These are phyloP conservation scores for Chalcis sispes DNA, from an alignment of 2,888 invertebrate genomes.

Conservation along the genomic window DNA sequence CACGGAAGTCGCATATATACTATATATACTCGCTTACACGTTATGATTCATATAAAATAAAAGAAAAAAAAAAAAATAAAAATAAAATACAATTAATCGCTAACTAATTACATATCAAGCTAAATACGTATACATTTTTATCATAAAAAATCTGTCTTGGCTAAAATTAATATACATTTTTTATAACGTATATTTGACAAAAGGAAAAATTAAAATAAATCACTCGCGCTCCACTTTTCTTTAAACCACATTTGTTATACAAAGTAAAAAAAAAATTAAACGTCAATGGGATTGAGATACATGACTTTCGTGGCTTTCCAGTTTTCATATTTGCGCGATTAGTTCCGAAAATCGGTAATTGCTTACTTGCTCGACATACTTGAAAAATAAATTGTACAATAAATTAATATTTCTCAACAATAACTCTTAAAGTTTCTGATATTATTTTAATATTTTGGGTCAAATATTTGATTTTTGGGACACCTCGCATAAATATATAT, in stretches of 20 bases:
- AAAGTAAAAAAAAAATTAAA: constrained; percentile 1
- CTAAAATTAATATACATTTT: constrained; percentile 23
- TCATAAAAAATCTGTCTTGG: constrained; percentile 8
- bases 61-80: too few relatives aligned
- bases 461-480: constrained; percentile 1
- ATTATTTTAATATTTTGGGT: background rate
- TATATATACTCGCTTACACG: background rate
- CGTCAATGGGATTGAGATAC: background rate
- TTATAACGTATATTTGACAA: background rate
- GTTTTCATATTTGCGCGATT: background rate
- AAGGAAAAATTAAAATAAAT: background rate
- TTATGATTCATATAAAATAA: constrained; percentile 13
- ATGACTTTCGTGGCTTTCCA: constrained; percentile 17
- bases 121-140: constrained; percentile 22
- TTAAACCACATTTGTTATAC: background rate
- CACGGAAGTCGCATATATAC: background rate
- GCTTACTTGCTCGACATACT: background rate
- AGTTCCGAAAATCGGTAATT: background rate
- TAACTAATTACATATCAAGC: constrained; percentile 7
- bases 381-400: background rate
- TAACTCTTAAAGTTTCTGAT: background rate
- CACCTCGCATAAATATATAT: constrained; percentile 12
- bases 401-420: background rate
- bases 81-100: background rate
- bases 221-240: constrained; percentile 6